A percentile compares a stretch with the other conserved stretches of the same genome.
Conservation (phyloP, 2,113 vertebrate species). For the Thamnophis sirtalis region DNA sequence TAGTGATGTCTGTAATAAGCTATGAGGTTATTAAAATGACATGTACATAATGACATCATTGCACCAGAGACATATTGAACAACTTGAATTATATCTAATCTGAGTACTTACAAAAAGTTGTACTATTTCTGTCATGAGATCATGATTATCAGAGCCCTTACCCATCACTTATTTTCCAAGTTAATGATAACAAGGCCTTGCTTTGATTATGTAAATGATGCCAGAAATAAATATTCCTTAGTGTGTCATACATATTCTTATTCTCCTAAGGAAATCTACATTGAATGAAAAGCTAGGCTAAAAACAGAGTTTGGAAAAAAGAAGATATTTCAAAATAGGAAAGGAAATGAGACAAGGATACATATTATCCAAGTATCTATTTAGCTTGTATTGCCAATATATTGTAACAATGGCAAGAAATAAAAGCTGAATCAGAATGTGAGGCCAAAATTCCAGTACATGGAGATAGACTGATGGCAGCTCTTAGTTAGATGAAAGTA, state of each 20-base stretch:
- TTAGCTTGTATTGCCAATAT: background rate
- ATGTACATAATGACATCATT: background rate
- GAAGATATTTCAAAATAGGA: background rate
- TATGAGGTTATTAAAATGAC: background rate
- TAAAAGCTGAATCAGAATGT: background rate
- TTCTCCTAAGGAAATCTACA: background rate
- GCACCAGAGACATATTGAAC: background rate
- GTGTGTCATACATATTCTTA: background rate
- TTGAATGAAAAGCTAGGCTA: background rate
- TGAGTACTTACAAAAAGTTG: background rate
- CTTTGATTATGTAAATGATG: background rate
- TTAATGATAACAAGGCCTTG: background rate
- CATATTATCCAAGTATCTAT: background rate
- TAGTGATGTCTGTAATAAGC: background rate
- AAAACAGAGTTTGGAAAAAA: background rate
- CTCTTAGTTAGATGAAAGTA: background rate
- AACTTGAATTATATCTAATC: background rate
- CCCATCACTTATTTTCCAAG: background rate
- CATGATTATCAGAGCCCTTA: background rate
- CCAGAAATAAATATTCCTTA: background rate
- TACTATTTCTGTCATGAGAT: background rate
- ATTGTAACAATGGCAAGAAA: background rate
- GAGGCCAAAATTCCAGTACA: background rate
- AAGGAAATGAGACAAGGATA: background rate
- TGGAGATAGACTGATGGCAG: background rate